These are phyloP conservation scores for Cyanoderma ruficeps DNA, from an alignment of 2,113 vertebrate species.

Conservation along the genomic window DNA sequence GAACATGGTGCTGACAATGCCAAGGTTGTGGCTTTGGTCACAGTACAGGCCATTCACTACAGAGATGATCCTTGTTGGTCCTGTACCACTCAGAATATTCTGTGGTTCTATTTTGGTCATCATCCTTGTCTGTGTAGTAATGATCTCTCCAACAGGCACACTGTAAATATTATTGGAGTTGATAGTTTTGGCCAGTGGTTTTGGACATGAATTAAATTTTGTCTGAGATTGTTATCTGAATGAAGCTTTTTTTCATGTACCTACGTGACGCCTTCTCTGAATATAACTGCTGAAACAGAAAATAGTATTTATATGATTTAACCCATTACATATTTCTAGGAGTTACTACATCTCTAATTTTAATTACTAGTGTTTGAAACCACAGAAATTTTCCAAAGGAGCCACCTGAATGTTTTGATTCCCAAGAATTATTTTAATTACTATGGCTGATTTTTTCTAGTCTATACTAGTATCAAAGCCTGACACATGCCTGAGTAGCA, in stretches of 20 bases:
- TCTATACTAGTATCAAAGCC: background rate
- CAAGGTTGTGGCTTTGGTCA: background rate
- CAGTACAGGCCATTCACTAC: background rate
- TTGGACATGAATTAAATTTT: background rate
- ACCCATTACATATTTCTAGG: background rate
- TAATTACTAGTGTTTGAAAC: background rate
- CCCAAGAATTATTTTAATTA: background rate
- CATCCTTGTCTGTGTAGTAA: background rate
- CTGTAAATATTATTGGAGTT: background rate
- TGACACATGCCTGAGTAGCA: background rate
- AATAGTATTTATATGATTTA: background rate
- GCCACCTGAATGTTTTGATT: background rate
- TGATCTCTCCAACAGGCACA: background rate
- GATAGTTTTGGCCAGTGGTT: background rate
- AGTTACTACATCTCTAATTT: background rate
- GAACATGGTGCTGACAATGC: background rate
- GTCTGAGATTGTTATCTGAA: background rate
- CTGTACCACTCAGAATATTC: too few species aligned
- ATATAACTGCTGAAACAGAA: background rate
- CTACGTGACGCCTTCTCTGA: background rate
- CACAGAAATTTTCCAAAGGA: background rate
- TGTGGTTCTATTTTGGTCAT: background rate
- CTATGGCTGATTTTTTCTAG: background rate
- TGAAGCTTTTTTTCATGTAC: background rate
- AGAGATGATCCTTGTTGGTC: background rate